These are phyloP conservation scores for Pseudachorutes palmiensis DNA, from an alignment of 1,140 invertebrate genomes.

Conservation along the genomic window DNA sequence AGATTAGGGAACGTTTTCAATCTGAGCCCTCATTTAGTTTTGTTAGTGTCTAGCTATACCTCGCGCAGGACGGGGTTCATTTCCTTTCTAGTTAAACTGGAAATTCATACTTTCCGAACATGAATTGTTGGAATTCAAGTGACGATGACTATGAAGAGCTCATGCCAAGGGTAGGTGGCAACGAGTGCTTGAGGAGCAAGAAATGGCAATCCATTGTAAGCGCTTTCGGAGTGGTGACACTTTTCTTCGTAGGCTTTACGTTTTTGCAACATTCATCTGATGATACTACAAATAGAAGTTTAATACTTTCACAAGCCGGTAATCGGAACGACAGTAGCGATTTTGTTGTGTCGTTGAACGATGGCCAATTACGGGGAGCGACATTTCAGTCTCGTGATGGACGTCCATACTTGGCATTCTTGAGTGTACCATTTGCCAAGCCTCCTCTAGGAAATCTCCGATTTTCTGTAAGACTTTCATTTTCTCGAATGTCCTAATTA, in stretches of 20 bases:
- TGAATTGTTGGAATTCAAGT: not conserved
- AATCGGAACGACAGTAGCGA: too few relatives aligned
- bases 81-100: too few relatives aligned
- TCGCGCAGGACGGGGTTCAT: too few relatives aligned
- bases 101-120: not conserved
- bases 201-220: not conserved
- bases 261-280: too few relatives aligned
- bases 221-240: not conserved
- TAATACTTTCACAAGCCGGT: too few relatives aligned
- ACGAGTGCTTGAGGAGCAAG: not conserved
- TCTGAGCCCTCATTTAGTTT: too few relatives aligned
- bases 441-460: conserved; percentile 47
- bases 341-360: not conserved
- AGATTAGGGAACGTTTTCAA: too few relatives aligned
- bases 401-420: conserved; percentile 37
- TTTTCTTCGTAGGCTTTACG: too few relatives aligned
- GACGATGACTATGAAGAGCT: not conserved
- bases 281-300: too few relatives aligned
- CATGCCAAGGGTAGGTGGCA: not conserved
- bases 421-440: conserved; percentile 49
- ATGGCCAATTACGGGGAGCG: not conserved
- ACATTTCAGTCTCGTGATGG: not conserved
- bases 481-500: not conserved
- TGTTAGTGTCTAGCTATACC: too few relatives aligned
- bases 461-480: conserved; percentile 40